Percentiles rank a stretch among this genome's conserved stretches.
These are phyloP conservation scores for Pterocles orientalis DNA, from an alignment of 2,113 vertebrate genomes.

Conservation along the genomic window DNA sequence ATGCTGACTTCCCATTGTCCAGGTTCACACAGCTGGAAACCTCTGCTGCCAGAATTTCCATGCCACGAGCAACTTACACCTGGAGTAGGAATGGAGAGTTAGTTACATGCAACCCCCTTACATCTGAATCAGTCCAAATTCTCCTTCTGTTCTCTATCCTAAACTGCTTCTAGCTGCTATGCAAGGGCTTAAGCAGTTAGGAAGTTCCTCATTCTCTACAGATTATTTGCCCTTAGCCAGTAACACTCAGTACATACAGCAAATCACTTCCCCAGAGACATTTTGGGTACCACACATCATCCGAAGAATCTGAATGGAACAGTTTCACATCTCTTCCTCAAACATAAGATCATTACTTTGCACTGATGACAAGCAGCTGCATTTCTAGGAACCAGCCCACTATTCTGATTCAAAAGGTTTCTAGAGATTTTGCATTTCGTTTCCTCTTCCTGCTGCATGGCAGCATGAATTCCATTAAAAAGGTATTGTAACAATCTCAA, in stretches of 20 bases:
- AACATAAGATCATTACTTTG: neutral
- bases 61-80: neutral
- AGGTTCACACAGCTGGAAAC: neutral
- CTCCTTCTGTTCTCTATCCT: neutral
- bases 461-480: neutral
- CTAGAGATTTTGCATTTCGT: neutral
- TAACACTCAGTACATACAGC: neutral
- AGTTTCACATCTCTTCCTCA: neutral
- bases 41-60: neutral
- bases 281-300: neutral
- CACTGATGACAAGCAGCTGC: neutral
- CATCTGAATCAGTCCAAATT: neutral
- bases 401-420: neutral
- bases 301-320: neutral
- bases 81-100: constrained; percentile 53
- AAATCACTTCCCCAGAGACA: neutral
- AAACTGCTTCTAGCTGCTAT: neutral
- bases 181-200: neutral
- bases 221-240: neutral
- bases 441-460: neutral
- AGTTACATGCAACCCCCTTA: neutral
- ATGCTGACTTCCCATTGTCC: neutral
- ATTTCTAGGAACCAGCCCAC: neutral
- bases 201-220: neutral
- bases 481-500: neutral